Evolutionary conservation across 1,140 invertebrate species (phyloP).

Genomic region (Globodera rostochiensis): DNA sequence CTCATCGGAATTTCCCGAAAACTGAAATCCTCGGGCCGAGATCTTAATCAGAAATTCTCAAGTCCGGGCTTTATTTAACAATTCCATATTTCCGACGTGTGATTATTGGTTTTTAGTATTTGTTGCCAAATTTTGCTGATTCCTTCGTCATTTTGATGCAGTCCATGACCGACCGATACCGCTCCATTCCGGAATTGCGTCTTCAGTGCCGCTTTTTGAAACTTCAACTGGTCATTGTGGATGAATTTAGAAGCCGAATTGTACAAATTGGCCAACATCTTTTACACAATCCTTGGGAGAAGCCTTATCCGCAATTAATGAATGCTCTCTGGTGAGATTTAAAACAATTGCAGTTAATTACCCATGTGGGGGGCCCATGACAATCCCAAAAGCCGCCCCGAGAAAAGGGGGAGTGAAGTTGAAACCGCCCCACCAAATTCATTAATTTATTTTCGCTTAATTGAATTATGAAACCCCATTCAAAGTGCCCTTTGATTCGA

Average conservation of each 20-base stretch:
- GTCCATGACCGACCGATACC: conserved; percentile 49
- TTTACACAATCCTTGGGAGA: conserved; percentile 23
- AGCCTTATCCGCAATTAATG: conserved; percentile 45
- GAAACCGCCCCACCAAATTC: no score
- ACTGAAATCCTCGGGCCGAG: no score
- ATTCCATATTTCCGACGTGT: no score
- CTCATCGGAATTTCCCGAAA: no score
- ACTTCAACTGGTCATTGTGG: conserved; percentile 48
- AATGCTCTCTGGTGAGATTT: conserved; percentile 28
- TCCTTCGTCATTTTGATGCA: conserved; percentile 52
- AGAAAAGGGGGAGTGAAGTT: no score
- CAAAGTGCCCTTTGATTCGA: no score
- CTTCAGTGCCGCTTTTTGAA: conserved; percentile 47
- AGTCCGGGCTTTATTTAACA: no score
- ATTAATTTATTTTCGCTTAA: background rate
- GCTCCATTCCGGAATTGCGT: conserved; percentile 42
- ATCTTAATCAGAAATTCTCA: no score
- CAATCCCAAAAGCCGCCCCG: no score
- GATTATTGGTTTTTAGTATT: conserved; percentile 24
- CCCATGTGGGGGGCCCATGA: background rate
- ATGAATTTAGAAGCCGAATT: conserved; percentile 49
- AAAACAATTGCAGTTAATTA: conserved; percentile 10
- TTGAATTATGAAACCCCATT: no score
- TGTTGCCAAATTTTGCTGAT: conserved; percentile 53
- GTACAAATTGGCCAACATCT: conserved; percentile 34